Base-by-base conservation (phyloP, 1,140 invertebrate genomes). In the Phymorhynchus buccinoides region DNA sequence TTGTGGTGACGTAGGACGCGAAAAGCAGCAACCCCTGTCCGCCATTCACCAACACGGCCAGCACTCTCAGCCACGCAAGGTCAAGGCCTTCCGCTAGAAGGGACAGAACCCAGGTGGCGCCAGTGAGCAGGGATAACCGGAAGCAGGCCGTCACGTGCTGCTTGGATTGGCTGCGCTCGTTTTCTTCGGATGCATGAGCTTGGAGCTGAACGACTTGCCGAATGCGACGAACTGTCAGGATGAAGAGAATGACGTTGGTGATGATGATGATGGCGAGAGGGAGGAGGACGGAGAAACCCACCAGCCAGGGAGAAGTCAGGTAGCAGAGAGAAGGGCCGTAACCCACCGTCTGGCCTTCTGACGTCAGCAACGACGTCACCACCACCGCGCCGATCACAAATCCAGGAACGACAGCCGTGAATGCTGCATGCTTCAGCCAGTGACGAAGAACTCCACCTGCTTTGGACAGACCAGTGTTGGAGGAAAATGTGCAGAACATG, bases 21-120 rank as follows among this genome's bases (percentile, higher is more conserved):
- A 95, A 95, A 35, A 95, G 94, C 89, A 95, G 95, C 9, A 95
- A 87, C 3, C 95, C 95, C 89, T 95, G 95, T 12, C 95, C 90
- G 18, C 94, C 93, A 88, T 95, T 95, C 32, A 95, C 89, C 12
- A 93, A 86, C 6, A 95, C 93, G 88, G 95, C 95, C 1, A 94
- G 82, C 84, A 95, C 94, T 92, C 92, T 91, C 27, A 95, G 88
- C 32, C 90, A 89, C 52, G 91, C 89, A 30, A 93, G 86, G 80
- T 94, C 93, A 0, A 94, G 84, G 18, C 92, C 91, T 14, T 92
- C 94, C 0, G 95, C 95, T 1, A 94, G 83, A 12, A 95, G 89
- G 27, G 95, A 95, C 32, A 93, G 84, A 14, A 94, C 92, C 95
- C 95, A 95, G 7, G 94, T 93, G 9, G 95, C 86, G 6, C 95